Conservation (phyloP, 2,888 invertebrate genomes). For the Cotesia congregata region DNA sequence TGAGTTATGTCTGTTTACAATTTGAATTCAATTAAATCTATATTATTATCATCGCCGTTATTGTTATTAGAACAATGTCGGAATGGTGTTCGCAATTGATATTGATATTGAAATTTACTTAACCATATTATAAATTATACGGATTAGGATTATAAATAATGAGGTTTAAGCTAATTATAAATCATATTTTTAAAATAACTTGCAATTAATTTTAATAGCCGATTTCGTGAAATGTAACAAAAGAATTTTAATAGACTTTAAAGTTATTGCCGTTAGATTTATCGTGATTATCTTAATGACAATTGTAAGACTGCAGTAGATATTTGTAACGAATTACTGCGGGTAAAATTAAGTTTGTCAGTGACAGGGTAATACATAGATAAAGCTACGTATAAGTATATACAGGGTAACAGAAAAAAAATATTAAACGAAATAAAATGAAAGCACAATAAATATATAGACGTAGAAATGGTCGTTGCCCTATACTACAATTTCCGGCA, state of each 20-base stretch:
- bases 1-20: neutral
- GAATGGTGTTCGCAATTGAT: neutral
- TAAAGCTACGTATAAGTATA: neutral
- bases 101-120: neutral
- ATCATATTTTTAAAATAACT: neutral
- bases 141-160: too few species aligned
- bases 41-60: neutral
- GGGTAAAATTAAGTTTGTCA: neutral
- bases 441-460: conserved; percentile 1
- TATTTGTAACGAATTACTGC: neutral
- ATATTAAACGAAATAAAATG: neutral
- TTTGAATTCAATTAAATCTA: neutral
- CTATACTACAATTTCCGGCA: conserved; percentile 29
- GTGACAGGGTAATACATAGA: neutral
- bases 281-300: neutral
- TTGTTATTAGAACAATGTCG: neutral
- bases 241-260: neutral
- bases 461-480: conserved; percentile 33
- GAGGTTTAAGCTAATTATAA: too few species aligned
- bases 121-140: too few species aligned
- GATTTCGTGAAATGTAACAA: neutral
- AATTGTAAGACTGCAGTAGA: neutral
- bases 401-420: conserved; percentile 19
- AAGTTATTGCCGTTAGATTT: neutral
- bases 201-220: neutral